Conservation (phyloP, 2,797 vertebrate species). For the Etheostoma perlongum region DNA sequence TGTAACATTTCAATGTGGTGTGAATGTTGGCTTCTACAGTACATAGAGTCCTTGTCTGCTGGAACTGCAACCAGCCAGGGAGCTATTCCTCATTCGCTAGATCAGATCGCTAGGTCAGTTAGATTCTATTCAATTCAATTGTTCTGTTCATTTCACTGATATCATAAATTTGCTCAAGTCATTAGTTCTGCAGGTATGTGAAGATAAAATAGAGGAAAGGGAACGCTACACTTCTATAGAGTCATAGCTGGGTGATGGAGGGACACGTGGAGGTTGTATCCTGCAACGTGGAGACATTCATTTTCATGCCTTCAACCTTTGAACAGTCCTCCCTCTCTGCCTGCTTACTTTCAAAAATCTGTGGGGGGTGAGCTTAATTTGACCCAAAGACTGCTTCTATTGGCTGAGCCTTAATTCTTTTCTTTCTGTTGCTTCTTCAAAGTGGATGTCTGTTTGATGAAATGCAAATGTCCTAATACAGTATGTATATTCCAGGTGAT, state of each 20-base stretch:
- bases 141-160: too few species aligned
- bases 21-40: background rate
- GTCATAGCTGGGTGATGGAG: background rate
- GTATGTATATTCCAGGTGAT: conserved; percentile 73
- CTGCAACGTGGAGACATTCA: background rate
- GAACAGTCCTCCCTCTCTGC: background rate
- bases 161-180: too few species aligned
- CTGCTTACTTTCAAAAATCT: background rate
- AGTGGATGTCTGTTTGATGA: background rate
- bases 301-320: conserved; percentile 3
- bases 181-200: background rate
- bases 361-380: background rate
- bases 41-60: too few species aligned
- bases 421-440: background rate
- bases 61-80: background rate
- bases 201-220: background rate
- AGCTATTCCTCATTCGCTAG: background rate
- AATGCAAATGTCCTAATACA: background rate
- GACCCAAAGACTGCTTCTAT: background rate
- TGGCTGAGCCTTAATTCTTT: background rate
- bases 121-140: too few species aligned
- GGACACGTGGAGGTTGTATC: background rate
- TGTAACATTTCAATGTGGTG: background rate
- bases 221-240: background rate
- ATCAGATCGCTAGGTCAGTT: too few species aligned